Evolutionary conservation across 1,140 invertebrate genomes (phyloP), one percentile per base, ranked within the genome.

Genomic region (Solen grandis): DNA sequence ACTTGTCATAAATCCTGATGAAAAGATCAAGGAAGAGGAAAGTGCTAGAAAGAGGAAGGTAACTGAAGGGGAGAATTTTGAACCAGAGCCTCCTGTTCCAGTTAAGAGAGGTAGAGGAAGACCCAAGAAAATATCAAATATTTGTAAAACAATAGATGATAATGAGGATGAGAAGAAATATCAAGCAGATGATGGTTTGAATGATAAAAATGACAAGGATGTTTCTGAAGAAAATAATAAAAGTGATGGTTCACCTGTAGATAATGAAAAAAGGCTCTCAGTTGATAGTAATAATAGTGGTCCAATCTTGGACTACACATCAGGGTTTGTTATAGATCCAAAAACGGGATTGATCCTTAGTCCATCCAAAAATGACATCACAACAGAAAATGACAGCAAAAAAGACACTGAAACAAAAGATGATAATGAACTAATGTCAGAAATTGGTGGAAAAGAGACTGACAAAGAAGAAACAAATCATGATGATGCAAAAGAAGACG

Each of bases 31-130:
- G 25, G 4, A 54, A 54, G 50, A 19, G 5, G 50, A 54, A 54
- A 13, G 10, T 54, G n/a, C n/a, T 25, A 54, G 50, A 25, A 54
- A 25, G 5, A n/a, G 25, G 25, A 54, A 54, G 50, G 19, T 3
- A 54, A 54, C 25, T n/a, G 50, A 3, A 54, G 50, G 8, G 50
- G 50, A 54, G 19, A 25, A 10, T 25, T 25, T 54, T 4, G 50
- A 25, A 54, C 19, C 19, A 54, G 0, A 54, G 19, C 2, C 2
- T 54, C 10, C 50, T 54, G n/a, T n/a, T n/a, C n/a, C n/a, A n/a
- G n/a, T n/a, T n/a, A 65, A 62, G 35, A 60, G 54, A 55, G 63
- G 65, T 25, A 69, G 63, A 70, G 73, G 73, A 5, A 76, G 80
- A 54, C 73, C 73, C 41, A 68, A 36, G 50, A 83, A 78, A 25